Conservation (phyloP, 2,113 vertebrate species). For the Pseudolaguvia tuberculata region DNA sequence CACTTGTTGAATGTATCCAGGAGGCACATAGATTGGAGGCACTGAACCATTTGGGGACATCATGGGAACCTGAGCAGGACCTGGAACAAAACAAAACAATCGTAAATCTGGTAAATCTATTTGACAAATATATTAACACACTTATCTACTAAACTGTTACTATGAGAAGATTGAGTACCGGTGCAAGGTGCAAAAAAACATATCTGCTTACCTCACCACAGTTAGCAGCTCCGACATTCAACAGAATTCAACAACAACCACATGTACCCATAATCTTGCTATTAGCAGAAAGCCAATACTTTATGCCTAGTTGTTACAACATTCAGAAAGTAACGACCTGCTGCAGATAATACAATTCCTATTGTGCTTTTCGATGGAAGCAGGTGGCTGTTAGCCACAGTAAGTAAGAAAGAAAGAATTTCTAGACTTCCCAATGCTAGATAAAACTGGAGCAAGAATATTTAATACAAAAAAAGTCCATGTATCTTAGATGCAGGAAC, state of each 20-base stretch:
- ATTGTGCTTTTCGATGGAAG: background rate
- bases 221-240: background rate
- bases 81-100: slow-evolving; percentile 57
- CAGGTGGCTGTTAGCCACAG: background rate
- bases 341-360: background rate
- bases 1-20: slow-evolving; percentile 99
- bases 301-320: too few species aligned
- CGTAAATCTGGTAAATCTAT: background rate
- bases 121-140: background rate
- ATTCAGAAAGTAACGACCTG: too few species aligned
- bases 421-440: background rate
- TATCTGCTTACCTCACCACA: background rate
- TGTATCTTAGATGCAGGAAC: background rate
- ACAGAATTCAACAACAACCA: background rate
- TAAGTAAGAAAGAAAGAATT: background rate
- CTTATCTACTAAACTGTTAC: background rate
- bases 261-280: background rate
- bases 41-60: slow-evolving; percentile 99
- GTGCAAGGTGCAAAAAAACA: background rate
- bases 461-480: background rate
- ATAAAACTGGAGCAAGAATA: background rate
- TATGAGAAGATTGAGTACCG: background rate
- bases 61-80: slow-evolving; percentile 99
- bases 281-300: background rate
- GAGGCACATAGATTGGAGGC: slow-evolving; percentile 98